Percentiles rank a stretch among this genome's conserved stretches.
Evolutionary conservation across 2,888 invertebrate species (phyloP).

Genomic region (Cantharis flavilabris): DNA sequence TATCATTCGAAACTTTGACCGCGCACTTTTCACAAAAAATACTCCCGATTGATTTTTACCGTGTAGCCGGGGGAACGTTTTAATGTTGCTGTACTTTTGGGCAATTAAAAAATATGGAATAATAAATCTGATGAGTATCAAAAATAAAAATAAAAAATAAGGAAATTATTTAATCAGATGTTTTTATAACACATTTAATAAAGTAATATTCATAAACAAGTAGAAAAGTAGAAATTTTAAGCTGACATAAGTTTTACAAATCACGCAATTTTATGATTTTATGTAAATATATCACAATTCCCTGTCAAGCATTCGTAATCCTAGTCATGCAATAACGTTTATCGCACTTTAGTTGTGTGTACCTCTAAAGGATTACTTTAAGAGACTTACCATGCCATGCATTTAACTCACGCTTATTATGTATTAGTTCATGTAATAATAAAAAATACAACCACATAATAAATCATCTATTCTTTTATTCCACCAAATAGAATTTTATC

Average conservation of each 20-base stretch:
- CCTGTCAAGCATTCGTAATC: conserved; percentile 21
- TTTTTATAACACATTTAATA: conserved; percentile 5
- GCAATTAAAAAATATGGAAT: not conserved
- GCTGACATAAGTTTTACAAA: conserved; percentile 10
- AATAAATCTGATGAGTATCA: not conserved
- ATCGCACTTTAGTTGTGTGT: conserved; percentile 21
- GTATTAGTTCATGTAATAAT: not conserved
- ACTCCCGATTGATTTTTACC: no score
- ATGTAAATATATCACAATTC: conserved; percentile 26
- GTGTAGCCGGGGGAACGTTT: not conserved
- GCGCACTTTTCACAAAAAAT: no score
- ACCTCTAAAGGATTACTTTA: conserved; percentile 22
- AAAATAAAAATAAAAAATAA: not conserved
- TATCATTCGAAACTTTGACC: no score
- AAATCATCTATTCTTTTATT: conserved; percentile 2
- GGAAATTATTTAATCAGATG: conserved; percentile 4
- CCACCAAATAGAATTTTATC: not conserved
- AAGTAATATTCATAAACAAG: conserved; percentile 2
- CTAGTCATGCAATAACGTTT: conserved; percentile 23
- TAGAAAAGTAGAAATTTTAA: not conserved
- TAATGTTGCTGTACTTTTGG: not conserved
- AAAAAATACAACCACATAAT: not conserved
- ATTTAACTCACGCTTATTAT: conserved; percentile 22
- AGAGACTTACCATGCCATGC: conserved; percentile 17
- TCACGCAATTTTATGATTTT: conserved; percentile 28